These are phyloP conservation scores for Luperina nickerlii DNA, from an alignment of 2,888 invertebrate genomes.

Conservation along the genomic window DNA sequence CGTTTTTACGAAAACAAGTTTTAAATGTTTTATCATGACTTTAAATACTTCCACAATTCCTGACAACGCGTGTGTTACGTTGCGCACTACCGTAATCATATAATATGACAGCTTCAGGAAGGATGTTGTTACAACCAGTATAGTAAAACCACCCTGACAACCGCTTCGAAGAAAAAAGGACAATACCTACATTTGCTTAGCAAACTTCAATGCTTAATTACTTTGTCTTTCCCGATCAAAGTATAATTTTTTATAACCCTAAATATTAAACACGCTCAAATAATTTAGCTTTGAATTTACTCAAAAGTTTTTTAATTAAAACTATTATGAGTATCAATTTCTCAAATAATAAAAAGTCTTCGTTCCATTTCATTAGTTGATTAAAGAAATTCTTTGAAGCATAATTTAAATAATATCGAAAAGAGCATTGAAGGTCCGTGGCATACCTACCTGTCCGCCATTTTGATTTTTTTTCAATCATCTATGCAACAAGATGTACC, in stretches of 20 bases:
- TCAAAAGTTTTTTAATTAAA: not conserved
- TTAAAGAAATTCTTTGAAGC: not conserved
- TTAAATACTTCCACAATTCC: too few relatives aligned
- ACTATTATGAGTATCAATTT: too few relatives aligned
- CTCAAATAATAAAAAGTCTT: slow-evolving; percentile 6
- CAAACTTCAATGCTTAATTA: not conserved
- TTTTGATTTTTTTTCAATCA: too few relatives aligned
- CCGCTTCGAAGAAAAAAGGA: not conserved
- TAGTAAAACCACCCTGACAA: not conserved
- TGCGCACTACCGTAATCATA: too few relatives aligned
- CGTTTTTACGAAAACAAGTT: not conserved
- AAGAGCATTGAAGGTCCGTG: not conserved
- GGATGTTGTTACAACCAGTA: not conserved
- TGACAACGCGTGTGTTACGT: too few relatives aligned
- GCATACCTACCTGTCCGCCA: too few relatives aligned
- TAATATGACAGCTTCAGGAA: not conserved
- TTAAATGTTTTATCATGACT: too few relatives aligned
- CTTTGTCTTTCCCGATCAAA: not conserved
- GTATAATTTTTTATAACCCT: not conserved
- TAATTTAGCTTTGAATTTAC: not conserved
- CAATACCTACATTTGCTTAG: not conserved
- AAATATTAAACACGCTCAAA: not conserved
- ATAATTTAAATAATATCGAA: slow-evolving; percentile 12
- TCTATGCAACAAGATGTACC: too few relatives aligned
- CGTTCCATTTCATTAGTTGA: slow-evolving; percentile 10